Percentiles rank a stretch among this genome's conserved stretches.
phyloP scores from a whole-genome alignment of 2,113 vertebrate genomes.

The Oceanites oceanicus region DNA sequence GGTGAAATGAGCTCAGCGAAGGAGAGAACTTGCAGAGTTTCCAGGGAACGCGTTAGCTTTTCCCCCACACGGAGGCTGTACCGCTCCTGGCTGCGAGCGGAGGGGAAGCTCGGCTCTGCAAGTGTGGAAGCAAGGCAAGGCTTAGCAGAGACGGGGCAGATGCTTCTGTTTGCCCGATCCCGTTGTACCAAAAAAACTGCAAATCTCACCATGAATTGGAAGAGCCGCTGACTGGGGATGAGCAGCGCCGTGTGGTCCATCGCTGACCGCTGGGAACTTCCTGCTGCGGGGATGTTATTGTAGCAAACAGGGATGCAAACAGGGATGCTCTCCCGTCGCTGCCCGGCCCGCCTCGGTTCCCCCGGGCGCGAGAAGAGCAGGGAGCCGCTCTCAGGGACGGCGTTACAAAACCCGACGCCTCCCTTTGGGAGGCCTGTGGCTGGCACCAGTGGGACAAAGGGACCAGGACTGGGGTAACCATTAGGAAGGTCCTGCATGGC shows the following conservation, averaged over 20 bases:
- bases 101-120: neutral
- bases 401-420: neutral
- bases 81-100: neutral
- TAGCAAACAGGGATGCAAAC: neutral
- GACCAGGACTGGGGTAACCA: no score
- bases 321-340: accelerated
- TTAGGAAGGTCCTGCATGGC: neutral
- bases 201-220: neutral
- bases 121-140: neutral
- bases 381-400: neutral
- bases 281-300: neutral
- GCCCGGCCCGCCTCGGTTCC: neutral
- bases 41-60: neutral
- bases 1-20: neutral
- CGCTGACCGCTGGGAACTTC: neutral
- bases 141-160: neutral
- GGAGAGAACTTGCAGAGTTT: neutral
- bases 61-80: neutral
- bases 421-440: neutral
- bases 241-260: accelerated
- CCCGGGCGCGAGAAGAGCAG: no score
- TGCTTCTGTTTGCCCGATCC: neutral
- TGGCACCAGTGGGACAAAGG: neutral
- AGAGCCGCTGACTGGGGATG: neutral
- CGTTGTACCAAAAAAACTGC: accelerated